Evolutionary conservation across 2,113 vertebrate species (phyloP), one percentile per base, ranked within the genome.

Genomic region (Sinocyclocheilus maitianheensis): DNA sequence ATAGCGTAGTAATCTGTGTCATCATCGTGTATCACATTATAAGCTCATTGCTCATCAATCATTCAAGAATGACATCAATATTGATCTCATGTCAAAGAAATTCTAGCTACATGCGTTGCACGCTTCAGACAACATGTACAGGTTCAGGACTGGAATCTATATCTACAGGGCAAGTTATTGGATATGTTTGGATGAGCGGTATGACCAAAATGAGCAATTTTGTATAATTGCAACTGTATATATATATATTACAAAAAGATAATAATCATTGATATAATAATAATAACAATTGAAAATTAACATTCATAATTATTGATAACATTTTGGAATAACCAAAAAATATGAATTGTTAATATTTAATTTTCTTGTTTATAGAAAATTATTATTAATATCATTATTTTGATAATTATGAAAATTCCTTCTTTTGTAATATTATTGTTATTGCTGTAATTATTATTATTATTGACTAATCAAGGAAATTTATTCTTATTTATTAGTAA

Each of bases 11-110:
- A 43, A 81, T 81, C 79, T 51, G 37, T 63, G 79, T 81, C 62
- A 67, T 81, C 78, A 80, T 62, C 79, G 9, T 69, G 63, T 69
- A 82, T 71, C 81, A 71, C 81, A 53, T 82, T 82, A 71, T 82
- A 20, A 82, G 63, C 43, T 82, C 77, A 79, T 62, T 48, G 79
- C 79, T 81, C 82, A 84, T 84, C 12, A 84, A 75, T 75, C 82
- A 43, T 84, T 84, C 26, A 84, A 5, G 67, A 84, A 74, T 60
- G 69, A 55, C 82, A 60, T 51, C 20, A 75, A 75, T 74, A 84
- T 74, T 84, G 82, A 84, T 58, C 48, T 84, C 6, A 84, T n/a
- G 22, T 84, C 82, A 74, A 40, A 84, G 82, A 72, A 74, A 60
- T 16, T 74, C 67, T 72, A 84, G 51, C 13, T 37, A 60, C 81